Evolutionary conservation across 2,797 vertebrate species (phyloP).

Genomic region (Notamacropus eugenii): DNA sequence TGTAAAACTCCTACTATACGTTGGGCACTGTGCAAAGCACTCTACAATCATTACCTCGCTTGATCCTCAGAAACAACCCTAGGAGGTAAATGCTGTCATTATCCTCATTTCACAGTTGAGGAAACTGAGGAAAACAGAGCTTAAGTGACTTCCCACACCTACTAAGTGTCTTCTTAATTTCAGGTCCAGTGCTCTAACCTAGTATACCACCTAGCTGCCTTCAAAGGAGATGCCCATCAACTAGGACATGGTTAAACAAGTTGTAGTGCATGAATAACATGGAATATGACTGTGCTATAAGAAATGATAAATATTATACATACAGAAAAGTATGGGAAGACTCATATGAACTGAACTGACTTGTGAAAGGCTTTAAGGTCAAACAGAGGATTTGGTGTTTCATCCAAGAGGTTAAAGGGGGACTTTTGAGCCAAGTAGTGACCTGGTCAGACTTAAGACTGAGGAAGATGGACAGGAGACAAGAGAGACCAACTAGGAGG

Average conservation of each 20-base stretch:
- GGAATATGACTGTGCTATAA: not conserved
- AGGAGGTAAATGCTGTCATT: not conserved
- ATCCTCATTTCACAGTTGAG: not conserved
- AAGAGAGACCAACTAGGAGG: not conserved
- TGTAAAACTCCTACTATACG: not conserved
- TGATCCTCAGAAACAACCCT: not conserved
- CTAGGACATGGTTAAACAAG: not conserved
- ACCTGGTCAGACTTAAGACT: not conserved
- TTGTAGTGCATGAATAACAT: not conserved
- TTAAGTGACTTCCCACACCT: not conserved
- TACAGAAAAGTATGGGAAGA: not conserved
- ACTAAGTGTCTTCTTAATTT: not conserved
- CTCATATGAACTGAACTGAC: not conserved
- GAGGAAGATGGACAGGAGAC: not conserved
- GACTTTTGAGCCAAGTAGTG: not conserved
- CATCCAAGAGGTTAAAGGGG: not conserved
- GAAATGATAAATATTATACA: not conserved
- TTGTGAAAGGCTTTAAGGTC: not conserved
- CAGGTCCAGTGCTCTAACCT: not conserved
- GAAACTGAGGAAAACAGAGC: not conserved
- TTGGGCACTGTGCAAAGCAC: not conserved
- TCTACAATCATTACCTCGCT: not conserved
- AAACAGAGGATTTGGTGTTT: not conserved
- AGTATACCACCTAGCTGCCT: not conserved
- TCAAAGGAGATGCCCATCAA: not conserved